Percentiles rank a stretch among this genome's conserved stretches.
phyloP scores from a whole-genome alignment of 2,888 invertebrate genomes.

The Plutella xylostella region DNA sequence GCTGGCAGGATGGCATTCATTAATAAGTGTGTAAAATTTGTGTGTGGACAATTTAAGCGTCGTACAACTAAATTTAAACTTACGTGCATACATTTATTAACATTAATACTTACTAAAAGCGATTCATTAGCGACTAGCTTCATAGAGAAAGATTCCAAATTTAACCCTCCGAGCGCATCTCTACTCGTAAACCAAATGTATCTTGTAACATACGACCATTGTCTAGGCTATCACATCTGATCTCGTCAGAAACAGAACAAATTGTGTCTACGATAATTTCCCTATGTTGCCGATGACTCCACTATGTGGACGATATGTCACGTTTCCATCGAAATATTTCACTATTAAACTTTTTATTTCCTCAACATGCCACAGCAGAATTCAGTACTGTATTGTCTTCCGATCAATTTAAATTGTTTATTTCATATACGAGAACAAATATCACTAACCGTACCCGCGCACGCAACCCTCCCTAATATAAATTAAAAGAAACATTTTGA shows the following conservation, averaged over 20 bases:
- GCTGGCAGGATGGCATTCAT: conserved; percentile 64
- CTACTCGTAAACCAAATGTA: too few relatives aligned
- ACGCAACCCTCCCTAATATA: conserved; percentile 23
- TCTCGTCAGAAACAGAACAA: too few relatives aligned
- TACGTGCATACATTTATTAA: conserved; percentile 59
- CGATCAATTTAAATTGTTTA: conserved; percentile 42
- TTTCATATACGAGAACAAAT: conserved; percentile 28
- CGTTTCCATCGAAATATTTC: conserved; percentile 49
- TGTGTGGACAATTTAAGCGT: conserved; percentile 66
- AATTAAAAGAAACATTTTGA: conserved; percentile 59
- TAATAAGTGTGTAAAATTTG: conserved; percentile 56
- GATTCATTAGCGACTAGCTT: conserved; percentile 61
- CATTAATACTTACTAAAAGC: conserved; percentile 61
- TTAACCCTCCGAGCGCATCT: conserved; percentile 23
- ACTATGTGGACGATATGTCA: conserved; percentile 64
- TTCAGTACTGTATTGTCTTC: conserved; percentile 49
- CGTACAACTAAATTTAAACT: conserved; percentile 57
- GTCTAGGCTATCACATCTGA: too few relatives aligned
- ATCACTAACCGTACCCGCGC: conserved; percentile 46
- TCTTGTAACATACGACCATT: background rate
- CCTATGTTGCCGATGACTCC: conserved; percentile 42
- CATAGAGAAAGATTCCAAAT: conserved; percentile 67
- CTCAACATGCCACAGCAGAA: conserved; percentile 49
- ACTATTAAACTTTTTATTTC: conserved; percentile 58
- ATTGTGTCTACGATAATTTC: too few relatives aligned